phyloP scores from a whole-genome alignment of 2,113 vertebrate genomes.

The Hydrolagus affinis region DNA sequence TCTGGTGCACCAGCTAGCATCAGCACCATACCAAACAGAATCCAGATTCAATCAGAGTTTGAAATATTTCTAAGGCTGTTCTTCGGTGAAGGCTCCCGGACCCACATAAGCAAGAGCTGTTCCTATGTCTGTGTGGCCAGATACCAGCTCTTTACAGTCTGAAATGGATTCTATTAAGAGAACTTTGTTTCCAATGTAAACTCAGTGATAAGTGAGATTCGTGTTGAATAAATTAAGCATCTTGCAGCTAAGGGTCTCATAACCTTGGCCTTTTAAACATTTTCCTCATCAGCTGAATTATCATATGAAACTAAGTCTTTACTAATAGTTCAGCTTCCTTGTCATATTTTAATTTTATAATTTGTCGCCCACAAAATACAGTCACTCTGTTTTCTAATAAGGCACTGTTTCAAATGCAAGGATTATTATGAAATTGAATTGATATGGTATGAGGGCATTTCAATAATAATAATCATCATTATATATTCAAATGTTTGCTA shows the following conservation, averaged over 20 bases:
- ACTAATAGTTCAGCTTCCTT: too few species aligned
- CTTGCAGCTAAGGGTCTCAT: constrained; percentile 57
- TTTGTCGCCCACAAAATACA: too few species aligned
- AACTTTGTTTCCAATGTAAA: constrained; percentile 63
- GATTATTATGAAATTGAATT: background rate
- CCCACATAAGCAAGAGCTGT: constrained; percentile 39
- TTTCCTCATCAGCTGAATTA: background rate
- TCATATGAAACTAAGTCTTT: background rate
- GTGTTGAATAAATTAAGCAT: constrained; percentile 52
- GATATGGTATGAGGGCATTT: background rate
- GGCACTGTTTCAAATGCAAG: too few species aligned
- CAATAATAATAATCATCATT: background rate
- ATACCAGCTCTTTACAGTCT: constrained; percentile 64
- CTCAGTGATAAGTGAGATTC: constrained; percentile 78
- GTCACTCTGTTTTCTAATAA: too few species aligned
- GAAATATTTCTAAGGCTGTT: background rate
- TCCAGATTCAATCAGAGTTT: background rate
- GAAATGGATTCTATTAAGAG: constrained; percentile 63
- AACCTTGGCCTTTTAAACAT: background rate
- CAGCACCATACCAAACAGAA: background rate
- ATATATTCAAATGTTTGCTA: background rate
- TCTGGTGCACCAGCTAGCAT: too few species aligned
- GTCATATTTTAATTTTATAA: too few species aligned
- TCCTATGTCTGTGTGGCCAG: constrained; percentile 66
- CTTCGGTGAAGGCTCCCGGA: background rate